Evolutionary conservation across 2,797 vertebrate species (phyloP), one percentile per base, ranked within the genome.

Genomic region (Notolabrus celidotus): DNA sequence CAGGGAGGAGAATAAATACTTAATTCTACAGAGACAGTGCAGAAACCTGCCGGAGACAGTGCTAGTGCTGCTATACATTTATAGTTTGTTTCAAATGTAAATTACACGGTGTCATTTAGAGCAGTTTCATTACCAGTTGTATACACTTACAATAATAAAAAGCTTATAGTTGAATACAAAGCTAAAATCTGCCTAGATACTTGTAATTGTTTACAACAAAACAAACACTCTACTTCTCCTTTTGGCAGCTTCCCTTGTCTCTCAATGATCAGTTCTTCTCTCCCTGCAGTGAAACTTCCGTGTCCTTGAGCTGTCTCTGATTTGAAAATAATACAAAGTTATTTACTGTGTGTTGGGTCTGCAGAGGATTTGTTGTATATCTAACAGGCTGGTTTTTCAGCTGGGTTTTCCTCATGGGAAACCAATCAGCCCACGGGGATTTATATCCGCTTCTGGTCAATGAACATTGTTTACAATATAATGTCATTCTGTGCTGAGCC

Each of bases 221-320:
- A 76, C 75, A 83, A 85, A 71, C 68, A 56, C 16, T 50, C 33
- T 2, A 91, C 90, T 92, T 92, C 90, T 91, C 65, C 74, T 90
- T 92, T 91, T 86, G 50, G 16, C 51, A 71, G 86, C 85, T 91
- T 88, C 84, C 79, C 63, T 69, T 60, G 79, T 2, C 49, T 71
- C 45, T 59, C 70, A 76, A 57, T 80, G 59, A 46, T 55, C 71
- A 67, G 33, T 53, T 68, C 59, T 61, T 65, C n/a, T 52, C 46
- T 42, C 14, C 41, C 29, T 29, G 68, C 45, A 5, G 27, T 39
- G 36, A 74, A 42, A 87, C 90, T 91, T 91, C 90, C 83, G 70
- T 80, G 75, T 86, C 73, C 80, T 79, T 67, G 73, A 53, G 67
- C 54, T 68, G 59, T 63, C 58, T 76, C 46, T 52, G 31, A 74